Evolutionary conservation across 2,113 vertebrate genomes (phyloP).

Genomic region (Pangasianodon gigas): DNA sequence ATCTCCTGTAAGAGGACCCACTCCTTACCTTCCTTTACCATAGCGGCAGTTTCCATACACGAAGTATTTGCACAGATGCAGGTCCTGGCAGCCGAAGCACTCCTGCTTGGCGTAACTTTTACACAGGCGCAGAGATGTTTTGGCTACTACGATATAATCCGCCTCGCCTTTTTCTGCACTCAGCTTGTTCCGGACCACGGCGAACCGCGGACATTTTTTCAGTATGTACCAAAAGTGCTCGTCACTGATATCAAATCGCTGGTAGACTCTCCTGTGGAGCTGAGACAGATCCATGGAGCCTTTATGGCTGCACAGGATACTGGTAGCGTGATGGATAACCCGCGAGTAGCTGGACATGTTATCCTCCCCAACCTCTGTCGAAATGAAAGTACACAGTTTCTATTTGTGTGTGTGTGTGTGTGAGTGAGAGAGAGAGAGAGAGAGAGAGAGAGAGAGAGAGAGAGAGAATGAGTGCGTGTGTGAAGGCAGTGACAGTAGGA

Average conservation of each 20-base stretch:
- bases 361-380: background rate
- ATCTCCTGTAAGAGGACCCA: background rate
- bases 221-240: slow-evolving; percentile 60
- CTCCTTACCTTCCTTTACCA: slow-evolving; percentile 68
- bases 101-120: slow-evolving; percentile 57
- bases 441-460: background rate
- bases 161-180: slow-evolving; percentile 24
- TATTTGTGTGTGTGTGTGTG: background rate
- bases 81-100: slow-evolving; percentile 62
- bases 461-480: background rate
- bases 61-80: slow-evolving; percentile 72
- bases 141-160: slow-evolving; percentile 62
- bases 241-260: slow-evolving; percentile 54
- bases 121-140: slow-evolving; percentile 69
- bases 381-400: slow-evolving; percentile 7
- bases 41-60: slow-evolving; percentile 72
- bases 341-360: slow-evolving; percentile 57
- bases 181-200: slow-evolving; percentile 49
- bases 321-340: slow-evolving; percentile 62
- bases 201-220: slow-evolving; percentile 60
- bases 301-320: slow-evolving; percentile 59
- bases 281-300: slow-evolving; percentile 62
- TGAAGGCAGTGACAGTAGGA: background rate
- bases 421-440: background rate
- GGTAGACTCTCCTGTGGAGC: slow-evolving; percentile 59